Percentiles rank a stretch among this genome's conserved stretches.
Conservation (phyloP, 2,888 invertebrate species). For the Teleogryllus oceanicus region DNA sequence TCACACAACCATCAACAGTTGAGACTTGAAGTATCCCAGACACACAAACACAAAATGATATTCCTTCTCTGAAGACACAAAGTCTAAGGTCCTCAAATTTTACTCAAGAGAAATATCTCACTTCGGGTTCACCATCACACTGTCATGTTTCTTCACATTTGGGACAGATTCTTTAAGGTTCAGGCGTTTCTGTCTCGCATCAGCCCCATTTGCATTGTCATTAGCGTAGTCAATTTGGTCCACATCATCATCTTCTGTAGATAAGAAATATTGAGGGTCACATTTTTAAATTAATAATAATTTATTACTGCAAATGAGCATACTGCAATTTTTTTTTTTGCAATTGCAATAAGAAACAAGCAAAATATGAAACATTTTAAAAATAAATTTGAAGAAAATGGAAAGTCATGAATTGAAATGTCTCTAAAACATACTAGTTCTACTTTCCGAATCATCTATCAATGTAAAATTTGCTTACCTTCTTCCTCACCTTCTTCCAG, state of each 20-base stretch:
- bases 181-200: constrained; percentile 47
- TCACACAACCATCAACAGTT: neutral
- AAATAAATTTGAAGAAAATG: no score
- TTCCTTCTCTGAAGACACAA: neutral
- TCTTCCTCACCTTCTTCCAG: constrained; percentile 49
- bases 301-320: neutral
- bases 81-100: neutral
- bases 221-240: constrained; percentile 38
- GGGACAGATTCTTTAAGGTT: neutral
- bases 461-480: constrained; percentile 44
- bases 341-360: neutral
- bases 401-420: no score
- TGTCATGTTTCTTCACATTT: constrained; percentile 31
- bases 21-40: neutral
- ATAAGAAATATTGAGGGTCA: constrained; percentile 18
- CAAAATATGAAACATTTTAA: no score
- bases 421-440: no score
- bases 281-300: neutral
- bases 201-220: constrained; percentile 46
- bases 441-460: no score
- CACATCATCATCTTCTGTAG: constrained; percentile 52
- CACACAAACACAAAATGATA: neutral
- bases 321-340: no score
- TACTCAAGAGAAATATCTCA: constrained; percentile 24
- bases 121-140: constrained; percentile 38